Evolutionary conservation across 2,113 vertebrate genomes (phyloP), one percentile per base, ranked within the genome.

Genomic region (Eolophus roseicapilla): DNA sequence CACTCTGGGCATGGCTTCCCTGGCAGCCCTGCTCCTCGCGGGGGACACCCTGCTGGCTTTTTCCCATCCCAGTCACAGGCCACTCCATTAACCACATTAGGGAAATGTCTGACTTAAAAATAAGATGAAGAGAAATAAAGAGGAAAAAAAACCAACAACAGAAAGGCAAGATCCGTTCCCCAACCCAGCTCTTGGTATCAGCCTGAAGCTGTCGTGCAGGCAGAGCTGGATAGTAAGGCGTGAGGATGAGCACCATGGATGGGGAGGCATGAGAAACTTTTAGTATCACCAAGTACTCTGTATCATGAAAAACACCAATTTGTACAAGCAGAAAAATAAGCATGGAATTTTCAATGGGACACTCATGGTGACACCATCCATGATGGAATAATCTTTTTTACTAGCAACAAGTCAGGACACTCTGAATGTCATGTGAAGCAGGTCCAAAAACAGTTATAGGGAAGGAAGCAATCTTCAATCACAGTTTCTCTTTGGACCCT

Each of bases 311-410:
- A 85, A 19, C 46, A 59, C 6, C 13, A 1, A 4, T 46, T 52
- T 68, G 13, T 59, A 73, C 43, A 78, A 77, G 25, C 27, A 75
- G 52, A 79, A 52, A 27, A 63, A 41, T 17, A 74, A 65, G 43
- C 21, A 33, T 0, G 0, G 16, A 28, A 49, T 57, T 83, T 77
- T 49, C 33, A 55, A 3, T 13, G 49, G 44, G 27, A 65, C 8
- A 17, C 4, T 47, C 9, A 8, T 33, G 27, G 29, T 13, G 35
- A 62, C 3, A 2, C 8, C 20, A 13, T 8, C 33, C 35, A 31
- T 37, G 47, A 37, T 12, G 4, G 6, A 29, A 7, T 17, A 5
- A 33, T 5, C 16, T 11, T 8, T 41, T 50, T 55, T 47, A 3
- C 49, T 31, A 73, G 27, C 33, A 65, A 20, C 4, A 41, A 53